Base-by-base conservation (phyloP, 2,888 invertebrate species). In the Pemphredon lugubris region DNA sequence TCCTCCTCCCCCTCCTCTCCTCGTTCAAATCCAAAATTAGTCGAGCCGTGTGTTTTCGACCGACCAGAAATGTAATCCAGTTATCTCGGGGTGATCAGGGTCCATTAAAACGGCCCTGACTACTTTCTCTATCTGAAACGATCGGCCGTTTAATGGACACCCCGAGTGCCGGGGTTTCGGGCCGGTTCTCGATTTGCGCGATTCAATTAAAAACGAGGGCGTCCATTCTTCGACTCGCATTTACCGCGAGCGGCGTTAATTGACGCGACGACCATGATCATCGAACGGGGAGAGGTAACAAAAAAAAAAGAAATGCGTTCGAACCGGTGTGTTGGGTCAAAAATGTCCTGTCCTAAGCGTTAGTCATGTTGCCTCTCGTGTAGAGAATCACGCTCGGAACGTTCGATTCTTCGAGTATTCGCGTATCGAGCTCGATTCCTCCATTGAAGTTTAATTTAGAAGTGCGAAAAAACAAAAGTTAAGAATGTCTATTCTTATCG, bases 111-210 rank as follows among this genome's bases (percentile, higher is more conserved):
- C 71, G 61, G 71, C 63, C 72, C 70, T 48, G 77, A 59, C 73
- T 68, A 73, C 80, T 79, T 77, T 79, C 79, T 80, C 80, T 79
- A 80, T 79, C 79, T 79, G 80, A 67, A 77, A 71, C 72, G 80
- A 80, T 80, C 79, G 72, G 58, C 57, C 79, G 80, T 76, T 79
- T 79, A 79, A 80, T 79, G 74, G 79, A 79, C 73, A 81, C 79
- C 66, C 71, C 76, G 72, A 72, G 70, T 76, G 67, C 54, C 65
- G 66, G 63, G n/a, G 60, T 42, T 53, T 51, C 37, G 67, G 77
- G 64, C 67, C 67, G 77, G 69, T 77, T 75, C 57, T 60, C 77
- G 70, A 77, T 77, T 79, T 63, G 70, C 63, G 63, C 40, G 75
- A 79, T 77, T 80, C 75, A 79, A 79, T 80, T 77, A 80, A 77